Percentiles rank a stretch among this genome's conserved stretches.
Evolutionary conservation across 2,113 vertebrate genomes (phyloP).

Genomic region (Ammodytes dubius): DNA sequence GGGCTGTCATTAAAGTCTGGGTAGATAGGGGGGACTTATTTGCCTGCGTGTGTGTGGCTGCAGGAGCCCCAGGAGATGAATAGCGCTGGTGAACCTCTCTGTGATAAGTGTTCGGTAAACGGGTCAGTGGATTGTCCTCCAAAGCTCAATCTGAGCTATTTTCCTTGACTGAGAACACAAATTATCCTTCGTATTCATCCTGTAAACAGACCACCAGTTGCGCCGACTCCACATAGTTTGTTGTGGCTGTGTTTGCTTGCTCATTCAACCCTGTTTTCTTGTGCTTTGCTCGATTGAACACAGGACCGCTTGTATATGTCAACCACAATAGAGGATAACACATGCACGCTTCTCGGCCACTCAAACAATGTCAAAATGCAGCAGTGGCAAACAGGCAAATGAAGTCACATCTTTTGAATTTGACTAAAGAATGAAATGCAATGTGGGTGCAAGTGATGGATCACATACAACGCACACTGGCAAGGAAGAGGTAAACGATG

Average conservation of each 20-base stretch:
- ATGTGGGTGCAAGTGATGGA: slow-evolving; percentile 29
- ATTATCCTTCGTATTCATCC: slow-evolving; percentile 77
- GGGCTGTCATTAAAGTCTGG: slow-evolving; percentile 69
- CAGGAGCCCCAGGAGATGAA: slow-evolving; percentile 66
- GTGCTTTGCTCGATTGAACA: slow-evolving; percentile 30
- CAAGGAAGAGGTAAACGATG: slow-evolving; percentile 38
- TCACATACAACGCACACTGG: slow-evolving; percentile 32
- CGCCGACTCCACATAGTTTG: slow-evolving; percentile 53
- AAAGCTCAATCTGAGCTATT: slow-evolving; percentile 79
- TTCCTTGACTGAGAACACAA: slow-evolving; percentile 78
- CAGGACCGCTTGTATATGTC: slow-evolving; percentile 24
- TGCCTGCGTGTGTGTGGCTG: slow-evolving; percentile 58
- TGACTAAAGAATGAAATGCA: slow-evolving; percentile 63
- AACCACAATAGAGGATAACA: slow-evolving; percentile 40
- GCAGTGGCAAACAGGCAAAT: slow-evolving; percentile 12
- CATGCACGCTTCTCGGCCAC: slow-evolving; percentile 43
- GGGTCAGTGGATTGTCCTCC: slow-evolving; percentile 79
- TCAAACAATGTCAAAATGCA: slow-evolving; percentile 37
- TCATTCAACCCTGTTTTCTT: slow-evolving; percentile 54
- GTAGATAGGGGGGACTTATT: slow-evolving; percentile 60
- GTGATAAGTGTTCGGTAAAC: slow-evolving; percentile 82
- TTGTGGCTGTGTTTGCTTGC: slow-evolving; percentile 48
- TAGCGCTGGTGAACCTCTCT: slow-evolving; percentile 76
- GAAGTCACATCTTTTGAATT: slow-evolving; percentile 48
- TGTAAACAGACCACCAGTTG: slow-evolving; percentile 73